These are phyloP conservation scores for Rissa tridactyla DNA, from an alignment of 2,113 vertebrate genomes.

Conservation along the genomic window DNA sequence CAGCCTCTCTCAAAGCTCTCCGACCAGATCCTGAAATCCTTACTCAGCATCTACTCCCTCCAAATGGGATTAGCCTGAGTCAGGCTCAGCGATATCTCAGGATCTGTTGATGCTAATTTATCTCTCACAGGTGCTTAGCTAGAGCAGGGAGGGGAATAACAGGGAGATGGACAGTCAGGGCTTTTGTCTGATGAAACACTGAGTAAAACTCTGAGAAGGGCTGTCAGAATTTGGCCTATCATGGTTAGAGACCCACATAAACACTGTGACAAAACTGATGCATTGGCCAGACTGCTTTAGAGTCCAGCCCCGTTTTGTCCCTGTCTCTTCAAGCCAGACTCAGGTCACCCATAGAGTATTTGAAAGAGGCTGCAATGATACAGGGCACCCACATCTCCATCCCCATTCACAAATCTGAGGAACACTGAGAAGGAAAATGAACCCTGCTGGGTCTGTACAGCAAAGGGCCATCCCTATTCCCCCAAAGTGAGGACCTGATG, in stretches of 20 bases:
- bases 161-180: neutral
- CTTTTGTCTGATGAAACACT: neutral
- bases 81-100: neutral
- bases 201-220: neutral
- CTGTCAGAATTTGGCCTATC: neutral
- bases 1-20: neutral
- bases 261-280: neutral
- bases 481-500: neutral
- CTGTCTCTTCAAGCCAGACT: neutral
- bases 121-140: neutral
- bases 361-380: neutral
- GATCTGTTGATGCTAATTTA: neutral
- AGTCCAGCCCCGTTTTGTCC: neutral
- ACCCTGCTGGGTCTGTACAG: neutral
- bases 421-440: neutral
- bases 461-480: neutral
- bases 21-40: neutral
- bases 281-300: neutral
- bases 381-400: neutral
- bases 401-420: neutral
- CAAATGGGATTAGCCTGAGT: neutral
- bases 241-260: neutral
- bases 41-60: slow-evolving; percentile 7
- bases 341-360: rapidly evolving
- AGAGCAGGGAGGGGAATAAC: neutral